phyloP scores from a whole-genome alignment of 2,113 vertebrate species.

The Nanger granti region DNA sequence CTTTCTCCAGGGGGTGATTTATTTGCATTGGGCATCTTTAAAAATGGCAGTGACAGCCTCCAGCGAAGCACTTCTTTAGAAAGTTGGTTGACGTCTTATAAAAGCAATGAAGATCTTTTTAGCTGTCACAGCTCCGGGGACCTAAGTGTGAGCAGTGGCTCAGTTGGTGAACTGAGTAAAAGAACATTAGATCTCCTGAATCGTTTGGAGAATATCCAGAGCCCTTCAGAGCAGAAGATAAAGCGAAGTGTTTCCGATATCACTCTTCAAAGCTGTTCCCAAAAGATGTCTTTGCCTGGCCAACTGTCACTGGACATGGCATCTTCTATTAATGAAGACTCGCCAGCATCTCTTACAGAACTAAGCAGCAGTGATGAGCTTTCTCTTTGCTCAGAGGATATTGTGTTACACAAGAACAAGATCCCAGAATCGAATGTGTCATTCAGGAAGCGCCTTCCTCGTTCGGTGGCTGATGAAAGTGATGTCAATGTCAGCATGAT shows the following conservation, averaged over 20 bases:
- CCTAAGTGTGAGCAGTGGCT: conserved; percentile 80
- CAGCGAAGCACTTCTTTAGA: conserved; percentile 92
- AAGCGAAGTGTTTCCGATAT: conserved; percentile 95
- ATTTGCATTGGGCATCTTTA: conserved; percentile 84
- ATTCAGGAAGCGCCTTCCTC: conserved; percentile 84
- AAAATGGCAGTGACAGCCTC: conserved; percentile 80
- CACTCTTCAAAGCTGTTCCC: conserved; percentile 86
- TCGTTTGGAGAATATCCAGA: conserved; percentile 95
- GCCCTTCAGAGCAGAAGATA: conserved; percentile 87
- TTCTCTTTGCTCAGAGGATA: conserved; percentile 92
- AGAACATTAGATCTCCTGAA: conserved; percentile 94
- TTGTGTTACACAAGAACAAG: conserved; percentile 84
- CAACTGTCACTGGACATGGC: conserved; percentile 77
- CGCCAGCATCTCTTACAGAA: conserved; percentile 90
- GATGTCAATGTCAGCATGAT: conserved; percentile 97
- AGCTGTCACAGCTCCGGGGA: conserved; percentile 86
- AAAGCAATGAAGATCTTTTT: conserved; percentile 83
- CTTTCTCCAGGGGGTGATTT: conserved; percentile 88
- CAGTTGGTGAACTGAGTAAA: conserved; percentile 91
- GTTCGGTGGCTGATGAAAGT: conserved; percentile 83
- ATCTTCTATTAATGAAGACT: conserved; percentile 89
- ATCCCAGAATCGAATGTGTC: conserved; percentile 84
- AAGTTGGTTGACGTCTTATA: conserved; percentile 88
- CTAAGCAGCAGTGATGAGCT: conserved; percentile 93
- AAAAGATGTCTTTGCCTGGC: conserved; percentile 79